These are phyloP conservation scores for Oryzias dopingdopingensis DNA, from an alignment of 2,797 vertebrate genomes.

Conservation along the genomic window DNA sequence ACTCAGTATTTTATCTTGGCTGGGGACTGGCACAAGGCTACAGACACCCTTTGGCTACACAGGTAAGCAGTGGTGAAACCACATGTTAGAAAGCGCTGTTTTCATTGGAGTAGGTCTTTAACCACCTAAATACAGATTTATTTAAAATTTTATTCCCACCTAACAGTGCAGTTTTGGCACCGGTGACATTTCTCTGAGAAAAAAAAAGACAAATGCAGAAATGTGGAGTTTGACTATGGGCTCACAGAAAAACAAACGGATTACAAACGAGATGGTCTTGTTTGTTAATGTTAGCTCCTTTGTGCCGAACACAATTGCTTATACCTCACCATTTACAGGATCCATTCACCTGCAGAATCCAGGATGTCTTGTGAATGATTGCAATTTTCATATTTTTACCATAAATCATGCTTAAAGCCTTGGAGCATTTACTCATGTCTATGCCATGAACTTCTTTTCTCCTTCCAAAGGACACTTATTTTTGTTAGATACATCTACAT, in stretches of 20 bases:
- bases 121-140: neutral
- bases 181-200: too few relatives aligned
- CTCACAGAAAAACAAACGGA: constrained; percentile 12
- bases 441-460: constrained; percentile 44
- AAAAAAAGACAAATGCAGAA: too few relatives aligned
- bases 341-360: constrained; percentile 41
- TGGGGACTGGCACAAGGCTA: too few relatives aligned
- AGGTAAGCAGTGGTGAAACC: too few relatives aligned
- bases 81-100: too few relatives aligned
- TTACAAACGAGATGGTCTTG: constrained; percentile 20
- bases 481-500: constrained; percentile 62
- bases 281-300: constrained; percentile 27
- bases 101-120: neutral
- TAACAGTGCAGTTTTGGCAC: too few relatives aligned
- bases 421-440: constrained; percentile 48
- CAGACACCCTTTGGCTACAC: too few relatives aligned
- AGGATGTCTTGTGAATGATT: constrained; percentile 36
- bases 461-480: constrained; percentile 57
- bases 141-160: too few relatives aligned
- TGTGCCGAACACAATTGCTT: constrained; percentile 28
- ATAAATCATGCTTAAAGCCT: constrained; percentile 34
- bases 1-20: too few relatives aligned
- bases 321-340: constrained; percentile 27
- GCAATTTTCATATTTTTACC: constrained; percentile 50
- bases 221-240: neutral